phyloP scores from a whole-genome alignment of 2,113 vertebrate species.

The Tautogolabrus adspersus region DNA sequence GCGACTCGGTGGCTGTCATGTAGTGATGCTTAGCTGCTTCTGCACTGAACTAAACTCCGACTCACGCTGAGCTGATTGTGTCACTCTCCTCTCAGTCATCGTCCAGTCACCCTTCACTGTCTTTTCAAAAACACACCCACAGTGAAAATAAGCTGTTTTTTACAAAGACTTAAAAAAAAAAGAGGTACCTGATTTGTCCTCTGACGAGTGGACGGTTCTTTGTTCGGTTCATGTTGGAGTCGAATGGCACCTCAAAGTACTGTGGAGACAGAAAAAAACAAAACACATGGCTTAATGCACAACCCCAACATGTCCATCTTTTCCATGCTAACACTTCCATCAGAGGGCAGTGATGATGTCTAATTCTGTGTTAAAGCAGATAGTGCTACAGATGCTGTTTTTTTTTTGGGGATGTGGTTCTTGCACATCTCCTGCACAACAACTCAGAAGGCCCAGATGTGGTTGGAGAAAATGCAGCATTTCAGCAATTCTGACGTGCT shows the following conservation, averaged over 20 bases:
- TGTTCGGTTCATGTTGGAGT: slow-evolving; percentile 99
- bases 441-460: not conserved
- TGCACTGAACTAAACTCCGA: not conserved
- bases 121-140: not conserved
- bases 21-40: not conserved
- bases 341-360: not conserved
- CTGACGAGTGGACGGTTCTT: slow-evolving; percentile 97
- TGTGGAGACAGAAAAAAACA: slow-evolving; percentile 78
- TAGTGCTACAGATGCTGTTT: not conserved
- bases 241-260: slow-evolving; percentile 99
- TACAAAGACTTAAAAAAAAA: not conserved
- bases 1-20: slow-evolving; percentile 12
- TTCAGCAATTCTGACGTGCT: too few relatives aligned
- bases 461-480: not conserved
- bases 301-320: not conserved
- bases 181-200: slow-evolving; percentile 95
- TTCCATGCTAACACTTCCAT: not conserved
- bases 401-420: not conserved
- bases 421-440: slow-evolving; percentile 4
- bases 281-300: slow-evolving; percentile 35
- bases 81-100: not conserved
- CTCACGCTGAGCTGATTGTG: not conserved
- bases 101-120: not conserved
- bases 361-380: not conserved
- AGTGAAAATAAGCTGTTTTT: not conserved